Percentiles rank a stretch among this genome's conserved stretches.
These are phyloP conservation scores for Pseudococcus longispinus DNA, from an alignment of 2,888 invertebrate genomes.

Conservation along the genomic window DNA sequence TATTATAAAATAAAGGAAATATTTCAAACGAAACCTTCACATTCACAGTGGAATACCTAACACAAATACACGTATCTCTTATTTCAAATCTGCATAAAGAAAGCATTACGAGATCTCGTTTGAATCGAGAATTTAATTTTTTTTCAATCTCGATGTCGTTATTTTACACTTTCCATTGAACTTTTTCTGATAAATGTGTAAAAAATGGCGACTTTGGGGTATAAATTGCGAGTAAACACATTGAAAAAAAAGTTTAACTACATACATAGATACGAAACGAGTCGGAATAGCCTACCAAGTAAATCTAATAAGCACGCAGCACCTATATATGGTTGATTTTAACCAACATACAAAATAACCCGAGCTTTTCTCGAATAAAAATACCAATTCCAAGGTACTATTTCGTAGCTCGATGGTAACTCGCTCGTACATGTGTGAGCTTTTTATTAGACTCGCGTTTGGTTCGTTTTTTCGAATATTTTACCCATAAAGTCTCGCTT, in stretches of 20 bases:
- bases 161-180: not conserved
- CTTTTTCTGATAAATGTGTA: not conserved
- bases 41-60: too few relatives aligned
- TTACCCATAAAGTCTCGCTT: slow-evolving; percentile 22
- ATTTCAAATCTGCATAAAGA: not conserved
- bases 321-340: slow-evolving; percentile 1
- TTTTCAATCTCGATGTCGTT: not conserved
- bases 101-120: not conserved
- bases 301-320: not conserved
- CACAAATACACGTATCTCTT: not conserved
- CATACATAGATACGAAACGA: not conserved
- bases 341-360: not conserved
- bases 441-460: not conserved
- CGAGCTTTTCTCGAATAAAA: not conserved
- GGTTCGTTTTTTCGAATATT: not conserved
- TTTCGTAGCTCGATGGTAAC: not conserved
- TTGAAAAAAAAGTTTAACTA: not conserved
- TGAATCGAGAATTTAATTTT: not conserved
- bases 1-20: too few relatives aligned
- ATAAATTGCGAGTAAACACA: not conserved
- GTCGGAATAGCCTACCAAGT: not conserved
- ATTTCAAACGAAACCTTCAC: too few relatives aligned
- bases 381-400: not conserved
- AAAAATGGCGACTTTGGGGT: not conserved
- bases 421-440: not conserved